Base-by-base conservation (phyloP, 2,113 vertebrate genomes). In the Caranx ignobilis region DNA sequence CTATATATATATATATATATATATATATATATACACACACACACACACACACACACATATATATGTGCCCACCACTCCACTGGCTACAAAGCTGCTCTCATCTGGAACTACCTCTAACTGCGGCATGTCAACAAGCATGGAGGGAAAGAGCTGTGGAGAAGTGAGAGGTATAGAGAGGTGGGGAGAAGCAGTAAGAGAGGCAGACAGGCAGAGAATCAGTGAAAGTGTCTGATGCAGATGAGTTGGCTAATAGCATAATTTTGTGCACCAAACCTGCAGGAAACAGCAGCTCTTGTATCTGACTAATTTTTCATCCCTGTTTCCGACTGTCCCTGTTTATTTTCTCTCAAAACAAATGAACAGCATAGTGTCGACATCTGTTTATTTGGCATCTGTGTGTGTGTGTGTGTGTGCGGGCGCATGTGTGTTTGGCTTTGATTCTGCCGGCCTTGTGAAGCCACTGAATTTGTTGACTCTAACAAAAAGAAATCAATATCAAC, bases 1-100 rank as follows among this genome's bases (percentile, higher is more conserved):
- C 84, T 76, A 87, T 81, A 90, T 87, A 89, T 26, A 26, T 26
- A 26, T 26, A 26, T 26, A 26, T 26, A 26, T 26, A 26, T 26
- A 26, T 26, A 26, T 26, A 26, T 26, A 26, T 26, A 26, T 26
- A 26, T 26, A 26, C 26, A 26, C 26, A 26, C 26, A 26, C 26
- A 26, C 26, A 26, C 26, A 26, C 26, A 26, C 26, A 26, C 26
- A 85, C 90, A 77, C 59, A 62, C 81, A 71, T 61, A 70, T 77
- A 75, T 79, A 85, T 90, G 81, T 87, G 85, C 82, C 88, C 80
- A 57, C 75, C 32, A 54, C 80, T 81, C 61, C 15, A 77, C 59
- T 72, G 77, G 76, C 88, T 90, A 88, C 84, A 91, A 90, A 91
- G 88, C 81, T 50, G 57, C 78, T 69, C 85, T 92, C 85, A 83